A percentile compares a stretch with the other conserved stretches of the same genome.
Conservation (phyloP, 2,113 vertebrate genomes). For the Vulpes vulpes region DNA sequence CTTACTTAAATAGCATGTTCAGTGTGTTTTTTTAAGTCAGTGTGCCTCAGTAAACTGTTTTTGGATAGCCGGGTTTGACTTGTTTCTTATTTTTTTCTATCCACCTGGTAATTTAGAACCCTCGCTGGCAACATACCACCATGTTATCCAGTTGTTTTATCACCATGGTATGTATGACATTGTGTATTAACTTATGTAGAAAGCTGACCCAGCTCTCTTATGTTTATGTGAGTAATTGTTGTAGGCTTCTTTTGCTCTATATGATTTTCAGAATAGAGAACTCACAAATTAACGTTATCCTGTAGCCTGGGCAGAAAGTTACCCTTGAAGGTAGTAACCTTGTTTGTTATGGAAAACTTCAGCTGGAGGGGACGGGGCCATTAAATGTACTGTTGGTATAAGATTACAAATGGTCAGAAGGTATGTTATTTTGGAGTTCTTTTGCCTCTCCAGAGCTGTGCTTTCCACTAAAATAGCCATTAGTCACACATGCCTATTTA, state of each 20-base stretch:
- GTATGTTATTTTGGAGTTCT: not conserved
- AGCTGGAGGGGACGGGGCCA: not conserved
- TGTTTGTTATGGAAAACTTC: not conserved
- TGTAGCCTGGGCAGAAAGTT: not conserved
- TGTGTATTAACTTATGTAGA: not conserved
- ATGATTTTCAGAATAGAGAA: slow-evolving; percentile 30
- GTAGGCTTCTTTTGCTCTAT: not conserved
- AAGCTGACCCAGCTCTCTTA: not conserved
- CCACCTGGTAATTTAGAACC: slow-evolving; percentile 88
- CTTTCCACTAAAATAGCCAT: not conserved
- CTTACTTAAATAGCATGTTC: not conserved
- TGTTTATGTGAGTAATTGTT: not conserved
- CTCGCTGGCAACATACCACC: slow-evolving; percentile 92
- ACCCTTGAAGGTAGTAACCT: not conserved
- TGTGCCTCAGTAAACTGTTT: not conserved
- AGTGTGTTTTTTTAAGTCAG: not conserved
- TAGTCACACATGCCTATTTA: not conserved
- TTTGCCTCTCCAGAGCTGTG: not conserved
- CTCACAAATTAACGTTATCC: not conserved
- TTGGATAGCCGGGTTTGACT: slow-evolving; percentile 33
- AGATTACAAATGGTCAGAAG: not conserved
- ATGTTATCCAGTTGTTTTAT: slow-evolving; percentile 90
- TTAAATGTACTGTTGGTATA: not conserved
- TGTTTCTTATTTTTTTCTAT: not conserved
- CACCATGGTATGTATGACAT: slow-evolving; percentile 87